A percentile compares a stretch with the other conserved stretches of the same genome.
These are phyloP conservation scores for Pandemis corylana DNA, from an alignment of 2,888 invertebrate genomes.

Conservation along the genomic window DNA sequence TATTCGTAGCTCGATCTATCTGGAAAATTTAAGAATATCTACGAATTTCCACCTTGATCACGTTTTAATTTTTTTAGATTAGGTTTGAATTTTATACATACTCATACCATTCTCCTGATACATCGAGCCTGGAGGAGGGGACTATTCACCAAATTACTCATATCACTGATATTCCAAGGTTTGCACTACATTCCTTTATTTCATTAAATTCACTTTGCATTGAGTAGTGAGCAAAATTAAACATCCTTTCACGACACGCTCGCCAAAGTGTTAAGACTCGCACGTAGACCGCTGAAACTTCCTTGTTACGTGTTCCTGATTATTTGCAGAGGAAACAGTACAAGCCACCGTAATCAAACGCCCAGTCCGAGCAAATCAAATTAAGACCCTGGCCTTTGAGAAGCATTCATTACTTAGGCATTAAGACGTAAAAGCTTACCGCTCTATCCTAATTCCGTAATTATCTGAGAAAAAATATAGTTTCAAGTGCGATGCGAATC, in stretches of 20 bases:
- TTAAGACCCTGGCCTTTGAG: constrained; percentile 77
- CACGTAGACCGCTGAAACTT: constrained; percentile 39
- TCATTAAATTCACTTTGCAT: neutral
- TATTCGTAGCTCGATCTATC: too few species aligned
- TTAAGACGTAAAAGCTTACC: constrained; percentile 39
- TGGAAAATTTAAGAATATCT: too few species aligned
- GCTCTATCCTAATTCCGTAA: constrained; percentile 47
- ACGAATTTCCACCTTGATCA: too few species aligned
- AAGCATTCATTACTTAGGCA: constrained; percentile 42
- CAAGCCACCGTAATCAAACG: constrained; percentile 68
- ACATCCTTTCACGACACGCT: constrained; percentile 27
- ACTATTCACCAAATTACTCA: too few species aligned
- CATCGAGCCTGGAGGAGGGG: too few species aligned
- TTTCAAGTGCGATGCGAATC: constrained; percentile 3
- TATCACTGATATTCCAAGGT: too few species aligned
- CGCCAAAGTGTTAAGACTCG: constrained; percentile 36
- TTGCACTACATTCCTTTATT: neutral
- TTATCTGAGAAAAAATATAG: constrained; percentile 50
- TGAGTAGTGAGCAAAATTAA: constrained; percentile 23
- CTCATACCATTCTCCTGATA: too few species aligned
- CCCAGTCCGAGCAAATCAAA: constrained; percentile 71
- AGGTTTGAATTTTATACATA: too few species aligned
- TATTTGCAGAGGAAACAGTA: constrained; percentile 41
- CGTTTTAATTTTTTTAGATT: too few species aligned
- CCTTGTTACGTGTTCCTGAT: constrained; percentile 42